Evolutionary conservation across 1,140 invertebrate genomes (phyloP), one percentile per base, ranked within the genome.

Genomic region (Steinernema khuongi): DNA sequence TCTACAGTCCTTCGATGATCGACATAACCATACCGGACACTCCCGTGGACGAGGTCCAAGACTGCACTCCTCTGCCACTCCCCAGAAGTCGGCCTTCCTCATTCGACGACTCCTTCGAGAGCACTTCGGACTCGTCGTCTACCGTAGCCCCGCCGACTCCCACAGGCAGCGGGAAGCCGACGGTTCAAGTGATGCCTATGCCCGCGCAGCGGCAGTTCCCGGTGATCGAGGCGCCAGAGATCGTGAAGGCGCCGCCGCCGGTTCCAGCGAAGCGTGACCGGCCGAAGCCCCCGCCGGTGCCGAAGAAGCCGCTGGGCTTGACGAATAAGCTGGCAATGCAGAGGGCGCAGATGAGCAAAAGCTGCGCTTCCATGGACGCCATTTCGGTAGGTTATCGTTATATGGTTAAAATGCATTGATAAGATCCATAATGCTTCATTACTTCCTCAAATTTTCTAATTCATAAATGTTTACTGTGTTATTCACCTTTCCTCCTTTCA

Each of bases 71-170:
- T 60, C 50, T 60, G 7, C 50, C 50, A 17, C 50, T 60, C 22
- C 50, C 50, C 50, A 60, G 50, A 60, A 60, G 50, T 60, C 50
- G 50, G 14, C 50, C 50, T 60, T 60, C 50, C 50, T 60, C 50
- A 14, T 60, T 60, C 50, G 50, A 60, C 50, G 50, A 60, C 2
- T 60, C 50, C 50, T 60, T 60, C 50, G 50, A 60, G 50, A 60
- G 50, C 19, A 60, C 7, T 26, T 60, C 50, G 11, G 50, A 60
- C 7, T 11, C 22, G 11, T 60, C 50, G 22, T 14, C 50, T 14
- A 7, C 50, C 4, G 19, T 17, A 7, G 50, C 11, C 4, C 50
- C 22, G 11, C 50, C 50, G 7, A 60, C 50, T 14, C 50, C 50
- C 50, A 60, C 50, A 7, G 36, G 7, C 36, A 41, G n/a, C 50